phyloP scores from a whole-genome alignment of 2,888 invertebrate species.

The Lepidocyrtinus sp. region DNA sequence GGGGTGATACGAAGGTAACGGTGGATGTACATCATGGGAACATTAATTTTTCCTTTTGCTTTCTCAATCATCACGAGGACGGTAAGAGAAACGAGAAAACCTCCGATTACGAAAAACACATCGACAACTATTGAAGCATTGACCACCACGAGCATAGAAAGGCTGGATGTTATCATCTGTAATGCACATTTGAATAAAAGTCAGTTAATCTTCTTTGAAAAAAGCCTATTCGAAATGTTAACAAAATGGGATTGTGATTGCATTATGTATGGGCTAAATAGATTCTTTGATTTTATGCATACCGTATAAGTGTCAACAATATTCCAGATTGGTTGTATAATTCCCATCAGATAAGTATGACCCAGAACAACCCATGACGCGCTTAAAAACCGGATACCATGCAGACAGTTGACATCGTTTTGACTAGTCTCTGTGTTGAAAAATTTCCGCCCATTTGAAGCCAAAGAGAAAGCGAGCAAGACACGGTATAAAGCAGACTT shows the following conservation, averaged over 20 bases:
- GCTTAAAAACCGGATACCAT: slow-evolving; percentile 75
- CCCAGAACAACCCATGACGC: slow-evolving; percentile 77
- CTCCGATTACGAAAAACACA: slow-evolving; percentile 70
- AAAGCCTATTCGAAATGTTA: no score
- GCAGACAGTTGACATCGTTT: slow-evolving; percentile 73
- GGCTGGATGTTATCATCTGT: slow-evolving; percentile 39
- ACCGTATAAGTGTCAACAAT: slow-evolving; percentile 54
- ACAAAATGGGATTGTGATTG: no score
- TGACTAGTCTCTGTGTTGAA: slow-evolving; percentile 72
- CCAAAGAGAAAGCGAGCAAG: slow-evolving; percentile 74
- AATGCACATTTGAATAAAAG: slow-evolving; percentile 7
- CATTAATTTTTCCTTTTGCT: slow-evolving; percentile 65
- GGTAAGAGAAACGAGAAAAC: slow-evolving; percentile 70
- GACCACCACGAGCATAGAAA: slow-evolving; percentile 33
- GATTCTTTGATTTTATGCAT: no score
- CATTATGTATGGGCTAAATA: no score
- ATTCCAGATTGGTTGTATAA: slow-evolving; percentile 61
- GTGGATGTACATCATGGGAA: slow-evolving; percentile 66
- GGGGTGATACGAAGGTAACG: slow-evolving; percentile 69
- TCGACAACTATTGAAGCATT: slow-evolving; percentile 71
- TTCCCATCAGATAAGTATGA: slow-evolving; percentile 72
- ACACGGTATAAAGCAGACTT: background rate
- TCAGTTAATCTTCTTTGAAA: no score
- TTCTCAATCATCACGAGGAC: slow-evolving; percentile 68
- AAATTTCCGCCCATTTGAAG: slow-evolving; percentile 74